These are phyloP conservation scores for Drosophila obscura DNA, from an alignment of 1,140 invertebrate species.

Conservation along the genomic window DNA sequence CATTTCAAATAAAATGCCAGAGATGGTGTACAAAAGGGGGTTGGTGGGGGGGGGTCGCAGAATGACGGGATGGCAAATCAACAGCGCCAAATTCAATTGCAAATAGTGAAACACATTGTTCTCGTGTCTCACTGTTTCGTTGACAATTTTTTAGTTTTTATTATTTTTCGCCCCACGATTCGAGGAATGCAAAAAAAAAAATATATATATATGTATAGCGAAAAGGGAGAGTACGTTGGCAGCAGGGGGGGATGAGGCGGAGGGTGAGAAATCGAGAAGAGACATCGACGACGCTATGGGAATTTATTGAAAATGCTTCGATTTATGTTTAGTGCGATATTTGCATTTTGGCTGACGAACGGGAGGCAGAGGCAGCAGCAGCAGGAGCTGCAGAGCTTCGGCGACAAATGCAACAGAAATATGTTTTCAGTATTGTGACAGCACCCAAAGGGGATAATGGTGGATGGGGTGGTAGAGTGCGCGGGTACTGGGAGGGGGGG, in stretches of 20 bases:
- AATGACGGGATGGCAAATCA: conserved; percentile 48
- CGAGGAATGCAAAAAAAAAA: conserved; percentile 1
- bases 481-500: no score
- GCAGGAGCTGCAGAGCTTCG: background rate
- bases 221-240: background rate
- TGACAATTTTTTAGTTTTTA: conserved; percentile 66
- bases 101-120: conserved; percentile 73
- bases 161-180: conserved; percentile 22
- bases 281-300: conserved; percentile 38
- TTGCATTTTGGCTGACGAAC: conserved; percentile 74
- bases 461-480: no score
- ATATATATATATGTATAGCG: background rate
- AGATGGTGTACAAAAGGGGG: background rate
- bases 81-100: conserved; percentile 72
- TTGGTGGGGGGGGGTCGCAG: background rate
- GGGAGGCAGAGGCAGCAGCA: conserved; percentile 9
- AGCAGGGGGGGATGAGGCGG: background rate
- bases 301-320: conserved; percentile 77
- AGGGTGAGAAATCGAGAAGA: background rate
- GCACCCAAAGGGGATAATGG: no score
- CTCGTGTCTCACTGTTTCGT: conserved; percentile 62
- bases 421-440: conserved; percentile 28
- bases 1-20: conserved; percentile 44
- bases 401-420: conserved; percentile 64
- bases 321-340: conserved; percentile 78